Percentiles rank a stretch among this genome's conserved stretches.
These are phyloP conservation scores for Melanargia galathea DNA, from an alignment of 2,888 invertebrate species.

Conservation along the genomic window DNA sequence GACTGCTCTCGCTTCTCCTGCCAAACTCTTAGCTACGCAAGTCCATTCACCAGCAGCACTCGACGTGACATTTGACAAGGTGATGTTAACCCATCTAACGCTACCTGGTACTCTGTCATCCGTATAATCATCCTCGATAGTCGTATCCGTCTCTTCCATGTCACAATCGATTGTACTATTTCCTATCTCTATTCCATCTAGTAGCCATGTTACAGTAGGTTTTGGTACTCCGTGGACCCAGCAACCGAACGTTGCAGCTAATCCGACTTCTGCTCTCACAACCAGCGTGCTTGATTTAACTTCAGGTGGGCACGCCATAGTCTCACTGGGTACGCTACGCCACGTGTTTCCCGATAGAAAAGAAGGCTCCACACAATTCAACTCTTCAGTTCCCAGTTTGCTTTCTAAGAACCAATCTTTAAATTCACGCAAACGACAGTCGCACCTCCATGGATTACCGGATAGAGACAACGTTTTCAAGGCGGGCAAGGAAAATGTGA, in stretches of 20 bases:
- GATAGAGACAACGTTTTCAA: slow-evolving; percentile 91
- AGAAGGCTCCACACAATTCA: slow-evolving; percentile 88
- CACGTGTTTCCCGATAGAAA: slow-evolving; percentile 87
- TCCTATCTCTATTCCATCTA: slow-evolving; percentile 84
- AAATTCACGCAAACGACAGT: slow-evolving; percentile 92
- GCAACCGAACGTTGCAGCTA: slow-evolving; percentile 91
- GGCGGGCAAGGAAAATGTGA: slow-evolving; percentile 85
- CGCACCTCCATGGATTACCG: slow-evolving; percentile 95
- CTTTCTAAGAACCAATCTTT: slow-evolving; percentile 91
- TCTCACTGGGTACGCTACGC: slow-evolving; percentile 88
- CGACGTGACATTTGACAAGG: slow-evolving; percentile 91
- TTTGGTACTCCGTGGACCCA: slow-evolving; percentile 91
- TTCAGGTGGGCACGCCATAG: slow-evolving; percentile 92
- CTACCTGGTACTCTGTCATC: slow-evolving; percentile 75
- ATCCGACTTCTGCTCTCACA: slow-evolving; percentile 89
- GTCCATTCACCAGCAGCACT: slow-evolving; percentile 93
- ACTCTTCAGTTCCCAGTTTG: slow-evolving; percentile 88
- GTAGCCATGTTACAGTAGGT: slow-evolving; percentile 91
- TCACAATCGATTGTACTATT: slow-evolving; percentile 75
- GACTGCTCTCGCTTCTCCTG: slow-evolving; percentile 84
- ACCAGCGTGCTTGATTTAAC: slow-evolving; percentile 84
- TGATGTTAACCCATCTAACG: slow-evolving; percentile 90
- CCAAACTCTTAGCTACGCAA: slow-evolving; percentile 88
- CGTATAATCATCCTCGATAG: slow-evolving; percentile 65
- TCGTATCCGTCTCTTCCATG: slow-evolving; percentile 73